phyloP scores from a whole-genome alignment of 53 echinoderm and acorn worm genomes.

The Mesocentrotus franciscanus region DNA sequence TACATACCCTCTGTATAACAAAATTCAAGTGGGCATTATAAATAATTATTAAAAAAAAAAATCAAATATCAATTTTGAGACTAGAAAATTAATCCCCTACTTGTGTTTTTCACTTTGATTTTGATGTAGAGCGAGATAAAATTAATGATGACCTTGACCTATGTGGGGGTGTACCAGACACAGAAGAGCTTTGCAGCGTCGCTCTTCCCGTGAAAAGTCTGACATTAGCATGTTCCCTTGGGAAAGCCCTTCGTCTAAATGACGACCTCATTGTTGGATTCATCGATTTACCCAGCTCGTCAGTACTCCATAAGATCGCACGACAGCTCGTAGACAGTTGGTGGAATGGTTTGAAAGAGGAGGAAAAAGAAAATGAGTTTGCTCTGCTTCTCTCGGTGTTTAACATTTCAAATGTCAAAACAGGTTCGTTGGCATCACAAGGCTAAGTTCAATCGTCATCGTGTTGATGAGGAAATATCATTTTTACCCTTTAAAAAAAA shows the following conservation, averaged over 20 bases:
- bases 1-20: no score
- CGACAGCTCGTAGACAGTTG: not conserved
- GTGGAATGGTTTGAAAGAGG: not conserved
- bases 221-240: not conserved
- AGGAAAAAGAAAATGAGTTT: not conserved
- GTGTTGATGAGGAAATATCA: not conserved
- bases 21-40: no score
- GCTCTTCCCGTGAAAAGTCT: not conserved
- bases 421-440: not conserved
- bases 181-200: not conserved
- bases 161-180: not conserved
- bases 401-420: not conserved
- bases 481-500: no score
- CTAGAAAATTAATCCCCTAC: no score
- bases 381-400: not conserved
- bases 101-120: no score
- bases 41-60: no score
- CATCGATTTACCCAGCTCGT: not conserved
- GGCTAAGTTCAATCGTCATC: not conserved
- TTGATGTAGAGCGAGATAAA: no score
- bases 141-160: not conserved
- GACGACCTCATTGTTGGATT: not conserved
- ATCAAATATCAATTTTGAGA: not conserved
- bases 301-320: not conserved
- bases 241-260: not conserved